Percentiles rank a stretch among this genome's conserved stretches.
Evolutionary conservation across 2,888 invertebrate species (phyloP).

Genomic region (Diloba caeruleocephala): DNA sequence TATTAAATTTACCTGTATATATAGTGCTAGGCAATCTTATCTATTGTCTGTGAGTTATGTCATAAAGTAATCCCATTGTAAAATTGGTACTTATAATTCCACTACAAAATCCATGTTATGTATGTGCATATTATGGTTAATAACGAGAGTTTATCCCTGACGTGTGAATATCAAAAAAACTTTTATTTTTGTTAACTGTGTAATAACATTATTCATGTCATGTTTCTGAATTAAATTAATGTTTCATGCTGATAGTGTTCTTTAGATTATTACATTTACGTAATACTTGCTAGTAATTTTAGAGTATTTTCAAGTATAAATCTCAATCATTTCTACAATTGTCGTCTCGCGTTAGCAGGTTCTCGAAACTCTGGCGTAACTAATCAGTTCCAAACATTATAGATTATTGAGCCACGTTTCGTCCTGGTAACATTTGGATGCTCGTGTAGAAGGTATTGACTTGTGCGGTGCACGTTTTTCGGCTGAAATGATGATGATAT

Average conservation of each 20-base stretch:
- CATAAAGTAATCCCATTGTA: constrained; percentile 33
- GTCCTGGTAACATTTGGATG: no score
- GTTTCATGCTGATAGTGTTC: constrained; percentile 10
- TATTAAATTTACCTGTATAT: constrained; percentile 9
- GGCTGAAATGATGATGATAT: no score
- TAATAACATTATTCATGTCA: not conserved
- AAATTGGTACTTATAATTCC: not conserved
- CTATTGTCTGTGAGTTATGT: constrained; percentile 31
- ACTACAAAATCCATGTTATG: not conserved
- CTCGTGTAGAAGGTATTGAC: no score
- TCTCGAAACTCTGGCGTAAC: not conserved
- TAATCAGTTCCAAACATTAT: not conserved
- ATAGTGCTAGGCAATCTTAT: constrained; percentile 14
- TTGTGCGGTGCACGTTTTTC: no score
- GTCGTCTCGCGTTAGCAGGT: not conserved
- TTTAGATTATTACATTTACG: constrained; percentile 13
- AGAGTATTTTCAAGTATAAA: constrained; percentile 11
- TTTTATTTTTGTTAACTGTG: no score
- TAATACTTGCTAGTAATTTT: constrained; percentile 14
- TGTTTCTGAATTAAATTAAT: constrained; percentile 10
- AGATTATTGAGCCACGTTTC: no score
- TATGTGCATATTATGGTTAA: no score
- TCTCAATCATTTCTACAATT: constrained; percentile 5
- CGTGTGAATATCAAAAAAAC: not conserved
- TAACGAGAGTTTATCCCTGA: no score